Base-by-base conservation (phyloP, 2,888 invertebrate genomes). In the Dusona sp. region DNA sequence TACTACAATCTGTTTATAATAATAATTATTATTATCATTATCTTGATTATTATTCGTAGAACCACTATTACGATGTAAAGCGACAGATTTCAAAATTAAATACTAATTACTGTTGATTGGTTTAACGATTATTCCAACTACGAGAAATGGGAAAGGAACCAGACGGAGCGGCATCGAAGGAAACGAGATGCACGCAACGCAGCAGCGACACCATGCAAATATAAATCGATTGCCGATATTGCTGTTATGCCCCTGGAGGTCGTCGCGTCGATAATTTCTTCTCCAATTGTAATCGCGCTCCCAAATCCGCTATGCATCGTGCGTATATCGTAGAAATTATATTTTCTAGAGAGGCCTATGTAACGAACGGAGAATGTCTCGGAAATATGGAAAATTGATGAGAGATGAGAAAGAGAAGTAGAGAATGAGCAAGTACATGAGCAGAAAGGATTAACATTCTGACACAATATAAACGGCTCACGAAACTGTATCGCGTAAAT, bases 21-120 rank as follows among this genome's bases (percentile, higher is more conserved):
- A 92, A 93, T 57, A 38, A 74, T 38, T 11, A 73, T 57, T 57
- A 54, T 38, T 74, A 74, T 57, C 4, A 74, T 70, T 29, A 70
- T 70, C 42, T 45, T 70, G 6, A 70, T 74, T 74, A 74, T 42
- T 74, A 74, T 42, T 61, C 61, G 11, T 73, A 73, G 51, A 54
- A 73, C 29, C 29, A 73, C 54, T 73, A 72, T 91, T 93, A 92
- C 91, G 92, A 92, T 93, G 92, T 94, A 92, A 92, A 93, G 92
- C 92, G 91, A 93, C 91, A 92, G 91, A 92, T 93, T 93, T 93
- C 79, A 92, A 92, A 93, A 93, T 93, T 93, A 93, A 93, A 94
- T 90, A 92, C 91, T 91, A 91, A 91, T 91, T 90, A 90, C 90
- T 90, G 91, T 91, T 90, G 90, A 88, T 89, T 89, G 84, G 88